phyloP scores from a whole-genome alignment of 2,113 vertebrate species.

The Argyrosomus japonicus region DNA sequence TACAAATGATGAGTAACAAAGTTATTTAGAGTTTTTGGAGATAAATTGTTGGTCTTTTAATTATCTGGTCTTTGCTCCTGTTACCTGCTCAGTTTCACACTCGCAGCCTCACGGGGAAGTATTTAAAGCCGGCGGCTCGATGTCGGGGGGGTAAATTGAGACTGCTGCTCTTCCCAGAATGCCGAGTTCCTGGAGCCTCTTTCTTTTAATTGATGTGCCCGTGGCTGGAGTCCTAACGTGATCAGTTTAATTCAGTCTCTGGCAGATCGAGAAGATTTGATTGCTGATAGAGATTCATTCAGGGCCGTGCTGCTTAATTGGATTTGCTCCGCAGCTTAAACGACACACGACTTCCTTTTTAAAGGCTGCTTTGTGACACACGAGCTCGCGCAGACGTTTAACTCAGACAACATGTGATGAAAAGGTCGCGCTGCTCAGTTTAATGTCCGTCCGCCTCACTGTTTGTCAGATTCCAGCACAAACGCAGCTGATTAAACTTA shows the following conservation, averaged over 20 bases:
- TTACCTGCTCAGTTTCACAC: not conserved
- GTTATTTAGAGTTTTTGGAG: not conserved
- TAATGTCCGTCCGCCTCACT: not conserved
- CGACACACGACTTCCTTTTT: not conserved
- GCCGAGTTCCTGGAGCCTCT: conserved; percentile 4
- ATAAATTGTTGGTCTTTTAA: not conserved
- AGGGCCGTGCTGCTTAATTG: conserved; percentile 16
- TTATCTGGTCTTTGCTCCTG: not conserved
- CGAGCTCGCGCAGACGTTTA: not conserved
- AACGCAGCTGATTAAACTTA: conserved; percentile 18
- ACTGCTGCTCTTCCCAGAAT: not conserved
- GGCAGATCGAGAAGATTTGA: conserved; percentile 22
- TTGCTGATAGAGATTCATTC: conserved; percentile 38
- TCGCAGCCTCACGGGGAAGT: not conserved
- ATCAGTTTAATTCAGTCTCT: conserved; percentile 38
- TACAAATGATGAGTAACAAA: not conserved
- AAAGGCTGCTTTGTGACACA: not conserved
- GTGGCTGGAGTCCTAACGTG: not conserved
- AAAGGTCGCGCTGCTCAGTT: too few species aligned
- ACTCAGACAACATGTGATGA: not conserved
- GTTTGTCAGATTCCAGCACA: not conserved
- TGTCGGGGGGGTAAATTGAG: not conserved
- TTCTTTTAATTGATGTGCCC: conserved; percentile 25
- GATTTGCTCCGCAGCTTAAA: conserved; percentile 17
- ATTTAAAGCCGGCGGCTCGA: not conserved